Evolutionary conservation across 2,888 invertebrate species (phyloP).

Genomic region (Pheosia gnoma): DNA sequence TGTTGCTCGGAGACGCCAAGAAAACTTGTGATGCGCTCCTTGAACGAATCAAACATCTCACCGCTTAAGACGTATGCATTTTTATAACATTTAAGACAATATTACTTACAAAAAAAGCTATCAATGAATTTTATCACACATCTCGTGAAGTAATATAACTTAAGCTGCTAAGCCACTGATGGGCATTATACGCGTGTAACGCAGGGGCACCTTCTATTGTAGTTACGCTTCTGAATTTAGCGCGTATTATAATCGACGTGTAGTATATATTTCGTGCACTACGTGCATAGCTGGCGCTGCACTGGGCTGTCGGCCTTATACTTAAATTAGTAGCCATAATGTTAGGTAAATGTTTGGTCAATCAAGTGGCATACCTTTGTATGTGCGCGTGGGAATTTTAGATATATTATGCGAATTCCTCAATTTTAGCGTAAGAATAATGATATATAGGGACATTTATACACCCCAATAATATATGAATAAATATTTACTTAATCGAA

Average conservation of each 20-base stretch:
- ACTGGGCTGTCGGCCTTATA: background rate
- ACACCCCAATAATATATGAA: too few species aligned
- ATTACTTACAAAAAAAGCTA: background rate
- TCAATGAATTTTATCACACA: background rate
- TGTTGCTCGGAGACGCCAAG: constrained; percentile 96
- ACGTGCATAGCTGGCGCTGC: background rate
- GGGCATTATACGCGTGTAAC: too few species aligned
- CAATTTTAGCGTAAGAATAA: background rate
- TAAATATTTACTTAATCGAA: too few species aligned
- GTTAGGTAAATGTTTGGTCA: background rate
- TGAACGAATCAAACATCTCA: constrained; percentile 83
- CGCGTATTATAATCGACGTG: background rate
- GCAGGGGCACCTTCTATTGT: too few species aligned
- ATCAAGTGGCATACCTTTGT: background rate
- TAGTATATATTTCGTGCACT: background rate
- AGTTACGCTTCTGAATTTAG: too few species aligned
- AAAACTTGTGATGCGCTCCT: constrained; percentile 94
- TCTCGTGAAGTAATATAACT: background rate
- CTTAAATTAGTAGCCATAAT: background rate
- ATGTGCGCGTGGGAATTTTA: background rate
- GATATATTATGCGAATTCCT: background rate
- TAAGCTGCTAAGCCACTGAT: too few species aligned
- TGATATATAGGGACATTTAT: background rate
- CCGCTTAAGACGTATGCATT: constrained; percentile 43
- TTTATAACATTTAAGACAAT: constrained; percentile 21